A percentile compares a stretch with the other conserved stretches of the same genome.
phyloP scores from a whole-genome alignment of 2,888 invertebrate genomes.

The Hyalella azteca region DNA sequence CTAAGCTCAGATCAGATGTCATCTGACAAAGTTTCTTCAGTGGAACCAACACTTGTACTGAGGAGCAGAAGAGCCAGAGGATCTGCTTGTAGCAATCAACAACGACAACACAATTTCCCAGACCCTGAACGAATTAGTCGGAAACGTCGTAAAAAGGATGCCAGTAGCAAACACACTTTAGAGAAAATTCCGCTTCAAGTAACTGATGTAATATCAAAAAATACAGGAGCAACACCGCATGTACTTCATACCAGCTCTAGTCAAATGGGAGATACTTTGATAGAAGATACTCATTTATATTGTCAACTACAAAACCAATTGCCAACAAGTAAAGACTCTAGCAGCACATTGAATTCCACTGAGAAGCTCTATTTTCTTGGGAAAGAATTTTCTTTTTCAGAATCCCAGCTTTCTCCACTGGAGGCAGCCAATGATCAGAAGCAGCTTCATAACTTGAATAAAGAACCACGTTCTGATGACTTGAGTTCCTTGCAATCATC shows the following conservation, averaged over 20 bases:
- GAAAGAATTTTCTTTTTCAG: slow-evolving; percentile 4
- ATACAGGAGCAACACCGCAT: too few species aligned
- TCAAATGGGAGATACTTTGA: too few species aligned
- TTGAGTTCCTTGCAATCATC: not conserved
- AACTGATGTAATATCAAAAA: too few species aligned
- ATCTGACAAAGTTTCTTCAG: slow-evolving; percentile 29
- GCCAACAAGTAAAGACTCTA: not conserved
- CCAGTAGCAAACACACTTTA: not conserved
- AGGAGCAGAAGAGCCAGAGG: slow-evolving; percentile 47
- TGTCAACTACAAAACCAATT: too few species aligned
- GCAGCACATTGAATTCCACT: not conserved
- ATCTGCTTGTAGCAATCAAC: not conserved
- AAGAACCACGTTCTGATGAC: not conserved
- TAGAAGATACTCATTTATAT: too few species aligned
- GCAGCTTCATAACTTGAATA: not conserved
- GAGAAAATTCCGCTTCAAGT: too few species aligned
- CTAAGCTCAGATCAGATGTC: not conserved
- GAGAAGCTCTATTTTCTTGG: not conserved
- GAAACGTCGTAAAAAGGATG: not conserved
- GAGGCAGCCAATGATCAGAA: not conserved
- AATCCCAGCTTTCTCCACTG: not conserved
- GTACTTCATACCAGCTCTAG: too few species aligned
- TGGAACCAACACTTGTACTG: slow-evolving; percentile 45
- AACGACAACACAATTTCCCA: slow-evolving; percentile 14
- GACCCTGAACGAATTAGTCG: slow-evolving; percentile 26